These are phyloP conservation scores for Rana temporaria DNA, from an alignment of 2,113 vertebrate species.

Conservation along the genomic window DNA sequence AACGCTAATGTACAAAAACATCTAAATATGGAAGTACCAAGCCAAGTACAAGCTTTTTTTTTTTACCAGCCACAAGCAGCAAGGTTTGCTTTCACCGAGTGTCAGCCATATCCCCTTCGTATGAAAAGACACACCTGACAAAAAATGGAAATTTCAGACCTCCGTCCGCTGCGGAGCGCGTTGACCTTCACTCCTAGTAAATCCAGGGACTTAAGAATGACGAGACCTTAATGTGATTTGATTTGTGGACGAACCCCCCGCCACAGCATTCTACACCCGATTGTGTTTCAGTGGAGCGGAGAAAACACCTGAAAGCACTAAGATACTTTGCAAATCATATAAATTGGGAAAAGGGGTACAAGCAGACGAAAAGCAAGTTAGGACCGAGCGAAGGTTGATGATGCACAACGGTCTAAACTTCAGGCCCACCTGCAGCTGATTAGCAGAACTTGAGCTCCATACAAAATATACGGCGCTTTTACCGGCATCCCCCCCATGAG, in stretches of 20 bases:
- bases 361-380: conserved; percentile 8
- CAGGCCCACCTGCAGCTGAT: conserved; percentile 42
- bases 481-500: conserved; percentile 3
- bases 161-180: not conserved
- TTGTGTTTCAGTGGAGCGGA: conserved; percentile 1
- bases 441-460: conserved; percentile 23
- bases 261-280: not conserved
- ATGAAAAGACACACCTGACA: not conserved
- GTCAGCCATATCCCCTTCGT: not conserved
- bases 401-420: not conserved
- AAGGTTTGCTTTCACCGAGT: not conserved
- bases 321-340: conserved; percentile 40
- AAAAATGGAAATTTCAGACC: not conserved
- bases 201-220: not conserved
- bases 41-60: too few species aligned
- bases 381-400: conserved; percentile 12
- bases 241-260: conserved; percentile 19
- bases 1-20: too few species aligned
- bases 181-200: not conserved
- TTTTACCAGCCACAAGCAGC: not conserved
- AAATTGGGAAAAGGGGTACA: conserved; percentile 44
- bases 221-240: conserved; percentile 17
- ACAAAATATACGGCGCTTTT: conserved; percentile 34
- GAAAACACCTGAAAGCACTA: conserved; percentile 47
- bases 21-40: too few species aligned